Evolutionary conservation across 2,888 invertebrate genomes (phyloP), one percentile per base, ranked within the genome.

Genomic region (Luperina testacea): DNA sequence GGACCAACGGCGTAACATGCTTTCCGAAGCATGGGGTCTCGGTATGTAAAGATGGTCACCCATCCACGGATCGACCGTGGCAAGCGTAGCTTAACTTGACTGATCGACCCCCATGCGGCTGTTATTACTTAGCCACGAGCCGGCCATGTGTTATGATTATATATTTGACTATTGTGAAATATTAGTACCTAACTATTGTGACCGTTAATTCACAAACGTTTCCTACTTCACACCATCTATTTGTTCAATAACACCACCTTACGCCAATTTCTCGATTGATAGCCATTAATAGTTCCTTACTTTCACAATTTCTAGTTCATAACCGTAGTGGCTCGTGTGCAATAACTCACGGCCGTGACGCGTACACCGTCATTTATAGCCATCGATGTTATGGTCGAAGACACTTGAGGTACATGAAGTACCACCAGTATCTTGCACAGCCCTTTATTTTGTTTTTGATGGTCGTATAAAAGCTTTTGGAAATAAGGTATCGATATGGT

Each of bases 241-340:
- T 79, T 64, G n/a, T 48, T 57, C 24, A 72, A 45, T 45, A 48
- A 45, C 5, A 53, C 13, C 32, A n/a, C 7, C 6, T 27, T 38
- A 61, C 13, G 53, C 11, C n/a, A 53, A 48, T 63, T 65, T 51
- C 51, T 72, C 42, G 64, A 73, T 64, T 67, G 61, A 74, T 70
- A 45, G 1, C 45, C n/a, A 11, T 68, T 32, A 73, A 59, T 78
- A 38, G 13, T 78, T 71, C 20, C 45, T 51, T 57, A 69, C 83
- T 83, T 84, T 84, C 83, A 83, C 80, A 67, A 38, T 75, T 68
- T 76, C 80, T 67, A 63, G 63, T 74, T 65, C 32, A 72, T 72
- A 75, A 68, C 59, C 11, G 8, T 17, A 17, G 6, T 17, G 13
- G 38, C 27, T 67, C 20, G 48, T 72, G 68, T 61, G 61, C 2